Evolutionary conservation across 2,888 invertebrate species (phyloP).

Genomic region (Lepetodrilus schrolli): DNA sequence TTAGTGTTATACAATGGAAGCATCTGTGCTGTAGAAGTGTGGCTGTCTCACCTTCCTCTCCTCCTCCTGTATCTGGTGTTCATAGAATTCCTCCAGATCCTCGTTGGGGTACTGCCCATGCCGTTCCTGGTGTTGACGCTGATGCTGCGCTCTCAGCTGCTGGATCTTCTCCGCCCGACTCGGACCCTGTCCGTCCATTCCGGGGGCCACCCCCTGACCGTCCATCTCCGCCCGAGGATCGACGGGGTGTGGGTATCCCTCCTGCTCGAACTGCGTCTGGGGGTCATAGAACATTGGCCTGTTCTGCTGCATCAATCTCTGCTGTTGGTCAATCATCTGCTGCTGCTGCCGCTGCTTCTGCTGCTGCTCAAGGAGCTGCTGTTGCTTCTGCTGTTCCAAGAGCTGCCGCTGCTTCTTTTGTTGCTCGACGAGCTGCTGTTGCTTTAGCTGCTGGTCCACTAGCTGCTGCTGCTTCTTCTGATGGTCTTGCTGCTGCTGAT

Average conservation of each 20-base stretch:
- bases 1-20: too few relatives aligned
- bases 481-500: constrained; percentile 33
- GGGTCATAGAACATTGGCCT: constrained; percentile 27
- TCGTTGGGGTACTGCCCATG: constrained; percentile 80
- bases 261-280: neutral
- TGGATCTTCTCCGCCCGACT: constrained; percentile 76
- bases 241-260: neutral
- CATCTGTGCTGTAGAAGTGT: too few relatives aligned
- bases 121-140: constrained; percentile 79
- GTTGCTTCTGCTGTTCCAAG: constrained; percentile 31
- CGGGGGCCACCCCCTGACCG: constrained; percentile 12
- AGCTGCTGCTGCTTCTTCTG: constrained; percentile 24
- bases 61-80: constrained; percentile 64
- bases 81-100: constrained; percentile 75
- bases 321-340: constrained; percentile 15
- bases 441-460: constrained; percentile 4
- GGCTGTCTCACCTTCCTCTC: constrained; percentile 39
- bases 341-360: constrained; percentile 8
- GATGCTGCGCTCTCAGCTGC: constrained; percentile 78
- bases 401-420: constrained; percentile 13
- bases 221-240: constrained; percentile 24
- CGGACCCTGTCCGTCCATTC: constrained; percentile 33
- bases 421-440: constrained; percentile 7
- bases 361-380: constrained; percentile 25
- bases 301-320: constrained; percentile 13